Evolutionary conservation across 2,113 vertebrate species (phyloP), one percentile per base, ranked within the genome.

Genomic region (Pimephales promelas): DNA sequence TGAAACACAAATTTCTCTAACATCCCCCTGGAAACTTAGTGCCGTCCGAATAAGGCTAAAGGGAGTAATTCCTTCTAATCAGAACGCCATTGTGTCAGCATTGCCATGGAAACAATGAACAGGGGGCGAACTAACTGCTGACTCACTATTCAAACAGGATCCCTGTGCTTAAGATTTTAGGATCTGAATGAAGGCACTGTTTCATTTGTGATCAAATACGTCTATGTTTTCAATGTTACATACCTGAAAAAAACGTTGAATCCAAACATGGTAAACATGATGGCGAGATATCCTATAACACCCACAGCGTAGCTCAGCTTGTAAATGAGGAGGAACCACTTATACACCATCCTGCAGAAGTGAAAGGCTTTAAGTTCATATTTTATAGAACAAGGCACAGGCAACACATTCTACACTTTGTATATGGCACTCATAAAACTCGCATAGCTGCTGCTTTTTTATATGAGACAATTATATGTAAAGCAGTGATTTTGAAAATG

Each of bases 261-360:
- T 84, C 92, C 91, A 78, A 95, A 94, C 90, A 94, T 88, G 56
- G 92, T 95, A 89, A 96, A 93, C 86, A 93, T 94, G 86, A 94
- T 95, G 78, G 88, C 92, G 85, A 94, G 84, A 87, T 95, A 95
- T 4, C 92, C 88, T 45, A 94, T 77, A 31, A 94, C 91, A 22
- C 92, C 92, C 66, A 91, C 87, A 0, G 89, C 87, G 0, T 94
- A 95, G 80, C 91, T 95, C 88, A 95, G 88, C 87, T 95, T 95
- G 87, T 93, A 94, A 90, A 94, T 94, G 9, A 94, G 61, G 83
- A 96, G 89, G 86, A 96, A 95, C 91, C 92, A 94, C 84, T 95
- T 96, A 86, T 94, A 95, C 34, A 95, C 91, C 93, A 96, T 89
- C 73, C 93, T 95, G 88, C 36, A 45, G 16, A 86, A 68, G 64